Conservation (phyloP, 64 coral and sea anemone species). For the Montipora cactus region DNA sequence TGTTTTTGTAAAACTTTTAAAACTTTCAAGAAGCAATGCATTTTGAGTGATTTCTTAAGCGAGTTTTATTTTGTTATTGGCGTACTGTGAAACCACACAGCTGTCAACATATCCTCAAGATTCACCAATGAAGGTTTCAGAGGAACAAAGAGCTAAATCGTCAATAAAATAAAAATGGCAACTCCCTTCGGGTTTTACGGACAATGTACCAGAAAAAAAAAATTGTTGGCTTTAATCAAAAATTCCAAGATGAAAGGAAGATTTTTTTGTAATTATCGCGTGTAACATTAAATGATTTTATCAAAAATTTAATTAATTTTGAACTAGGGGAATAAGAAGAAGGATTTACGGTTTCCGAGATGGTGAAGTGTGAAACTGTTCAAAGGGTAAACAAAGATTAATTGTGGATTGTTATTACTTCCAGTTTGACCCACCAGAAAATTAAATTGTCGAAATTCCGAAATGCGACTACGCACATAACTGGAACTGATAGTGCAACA, state of each 20-base stretch:
- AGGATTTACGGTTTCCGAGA: too few species aligned
- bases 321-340: too few species aligned
- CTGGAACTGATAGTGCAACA: too few species aligned
- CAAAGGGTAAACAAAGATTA: not conserved
- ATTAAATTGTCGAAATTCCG: too few species aligned
- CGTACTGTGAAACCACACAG: not conserved
- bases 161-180: conserved; percentile 18
- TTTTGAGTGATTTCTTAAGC: not conserved
- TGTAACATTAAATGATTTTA: not conserved
- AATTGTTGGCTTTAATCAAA: too few species aligned
- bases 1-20: not conserved
- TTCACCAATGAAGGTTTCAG: not conserved
- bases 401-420: too few species aligned
- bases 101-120: conserved; percentile 18
- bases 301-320: not conserved
- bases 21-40: not conserved
- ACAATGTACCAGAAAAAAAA: conserved; percentile 13
- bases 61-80: not conserved
- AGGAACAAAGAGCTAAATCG: not conserved
- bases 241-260: too few species aligned
- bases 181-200: not conserved
- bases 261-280: not conserved
- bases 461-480: too few species aligned
- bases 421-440: too few species aligned
- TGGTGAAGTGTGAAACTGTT: not conserved